Percentiles rank a stretch among this genome's conserved stretches.
phyloP scores from a whole-genome alignment of 2,888 invertebrate genomes.

The Slavum lentiscoides region DNA sequence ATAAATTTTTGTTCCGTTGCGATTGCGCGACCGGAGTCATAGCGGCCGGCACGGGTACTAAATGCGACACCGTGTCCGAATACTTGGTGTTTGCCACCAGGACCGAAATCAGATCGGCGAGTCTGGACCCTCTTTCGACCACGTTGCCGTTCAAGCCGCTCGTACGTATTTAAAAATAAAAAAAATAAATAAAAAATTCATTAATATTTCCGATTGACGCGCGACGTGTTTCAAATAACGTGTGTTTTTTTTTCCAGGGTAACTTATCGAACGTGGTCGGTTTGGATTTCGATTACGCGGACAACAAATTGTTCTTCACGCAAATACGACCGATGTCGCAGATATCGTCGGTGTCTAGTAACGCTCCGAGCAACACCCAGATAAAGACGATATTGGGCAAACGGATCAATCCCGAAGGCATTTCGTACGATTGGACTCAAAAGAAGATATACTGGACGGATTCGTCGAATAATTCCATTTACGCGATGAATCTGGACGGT shows the following conservation, averaged over 20 bases:
- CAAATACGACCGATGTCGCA: constrained; percentile 90
- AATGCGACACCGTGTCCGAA: constrained; percentile 82
- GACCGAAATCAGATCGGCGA: constrained; percentile 89
- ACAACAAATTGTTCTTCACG: constrained; percentile 86
- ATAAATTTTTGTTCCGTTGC: constrained; percentile 67
- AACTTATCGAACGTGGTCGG: constrained; percentile 93
- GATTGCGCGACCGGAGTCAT: constrained; percentile 88
- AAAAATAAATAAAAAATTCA: no score
- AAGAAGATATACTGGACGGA: constrained; percentile 98
- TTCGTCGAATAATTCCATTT: constrained; percentile 89
- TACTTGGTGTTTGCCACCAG: constrained; percentile 92
- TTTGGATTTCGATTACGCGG: constrained; percentile 90
- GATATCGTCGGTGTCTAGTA: constrained; percentile 79
- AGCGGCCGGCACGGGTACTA: constrained; percentile 67
- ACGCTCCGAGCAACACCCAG: constrained; percentile 67
- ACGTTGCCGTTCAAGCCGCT: constrained; percentile 83
- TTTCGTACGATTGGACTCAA: constrained; percentile 97
- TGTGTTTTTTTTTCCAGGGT: constrained; percentile 59
- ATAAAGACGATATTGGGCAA: constrained; percentile 73
- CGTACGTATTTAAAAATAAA: constrained; percentile 57
- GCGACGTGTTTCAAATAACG: no score
- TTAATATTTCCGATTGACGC: no score
- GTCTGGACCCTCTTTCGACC: constrained; percentile 80
- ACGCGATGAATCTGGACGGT: constrained; percentile 91
- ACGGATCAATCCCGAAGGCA: constrained; percentile 89